phyloP scores from a whole-genome alignment of 1,140 invertebrate genomes.

The Zaprionus inermis region DNA sequence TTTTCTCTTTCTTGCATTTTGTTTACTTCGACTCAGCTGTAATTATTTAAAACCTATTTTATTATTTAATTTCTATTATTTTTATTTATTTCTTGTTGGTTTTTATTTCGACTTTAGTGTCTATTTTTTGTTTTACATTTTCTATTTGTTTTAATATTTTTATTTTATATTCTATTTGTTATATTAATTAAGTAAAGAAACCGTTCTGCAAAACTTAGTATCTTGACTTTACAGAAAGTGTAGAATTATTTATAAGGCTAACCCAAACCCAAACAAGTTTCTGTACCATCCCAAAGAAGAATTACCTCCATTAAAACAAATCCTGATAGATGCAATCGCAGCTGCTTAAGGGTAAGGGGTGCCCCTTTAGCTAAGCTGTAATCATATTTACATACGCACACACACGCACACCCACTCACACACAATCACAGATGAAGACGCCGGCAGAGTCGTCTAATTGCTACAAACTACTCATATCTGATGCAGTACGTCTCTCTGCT shows the following conservation, averaged over 20 bases:
- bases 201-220: too few relatives aligned
- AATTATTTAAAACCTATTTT: too few relatives aligned
- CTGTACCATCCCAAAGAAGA: background rate
- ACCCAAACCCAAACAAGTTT: background rate
- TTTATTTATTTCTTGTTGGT: background rate
- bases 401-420: background rate
- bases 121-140: too few relatives aligned
- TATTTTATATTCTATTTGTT: too few relatives aligned
- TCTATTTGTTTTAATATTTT: too few relatives aligned
- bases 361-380: background rate
- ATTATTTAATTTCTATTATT: background rate
- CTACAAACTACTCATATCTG: conserved; percentile 10
- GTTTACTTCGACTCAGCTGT: too few relatives aligned
- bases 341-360: background rate
- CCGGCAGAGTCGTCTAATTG: background rate
- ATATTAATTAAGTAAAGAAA: too few relatives aligned
- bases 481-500: background rate
- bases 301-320: background rate
- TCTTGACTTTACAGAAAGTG: too few relatives aligned
- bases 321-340: background rate
- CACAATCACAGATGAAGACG: background rate
- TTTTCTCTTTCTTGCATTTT: too few relatives aligned
- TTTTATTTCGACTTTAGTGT: too few relatives aligned
- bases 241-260: background rate
- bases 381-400: background rate